Percentiles rank a stretch among this genome's conserved stretches.
Evolutionary conservation across 2,888 invertebrate genomes (phyloP).

Genomic region (Stegana nigrithorax): DNA sequence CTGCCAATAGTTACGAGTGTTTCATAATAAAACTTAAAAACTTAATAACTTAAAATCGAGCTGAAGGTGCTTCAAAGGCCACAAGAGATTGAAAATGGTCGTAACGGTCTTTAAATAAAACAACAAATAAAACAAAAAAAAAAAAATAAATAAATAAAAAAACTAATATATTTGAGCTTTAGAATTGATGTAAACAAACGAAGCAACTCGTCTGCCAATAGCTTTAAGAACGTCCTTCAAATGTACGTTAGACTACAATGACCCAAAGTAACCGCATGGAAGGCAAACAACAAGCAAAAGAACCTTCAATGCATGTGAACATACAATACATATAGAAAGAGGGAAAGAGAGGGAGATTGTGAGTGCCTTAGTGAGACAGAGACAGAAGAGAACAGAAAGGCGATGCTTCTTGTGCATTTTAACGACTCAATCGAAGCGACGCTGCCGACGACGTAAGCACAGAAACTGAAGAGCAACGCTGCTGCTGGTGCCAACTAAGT

Average conservation of each 20-base stretch:
- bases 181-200: constrained; percentile 19
- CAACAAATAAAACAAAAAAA: constrained; percentile 30
- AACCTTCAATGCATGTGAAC: constrained; percentile 14
- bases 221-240: constrained; percentile 50
- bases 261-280: constrained; percentile 58
- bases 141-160: too few species aligned
- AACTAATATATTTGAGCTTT: too few species aligned
- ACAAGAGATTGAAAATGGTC: too few species aligned
- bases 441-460: neutral
- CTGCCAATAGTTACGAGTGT: too few species aligned
- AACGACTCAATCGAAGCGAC: too few species aligned
- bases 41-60: too few species aligned
- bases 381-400: constrained; percentile 19
- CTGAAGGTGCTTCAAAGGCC: too few species aligned
- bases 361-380: neutral
- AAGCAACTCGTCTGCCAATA: constrained; percentile 35
- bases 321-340: constrained; percentile 42
- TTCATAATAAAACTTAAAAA: too few species aligned
- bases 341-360: neutral
- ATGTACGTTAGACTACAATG: constrained; percentile 56
- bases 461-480: neutral
- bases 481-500: neutral
- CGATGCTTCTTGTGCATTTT: too few species aligned
- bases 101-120: neutral
- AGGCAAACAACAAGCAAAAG: constrained; percentile 33